Evolutionary conservation across 2,888 invertebrate species (phyloP).

Genomic region (Drosophila buzzatii): DNA sequence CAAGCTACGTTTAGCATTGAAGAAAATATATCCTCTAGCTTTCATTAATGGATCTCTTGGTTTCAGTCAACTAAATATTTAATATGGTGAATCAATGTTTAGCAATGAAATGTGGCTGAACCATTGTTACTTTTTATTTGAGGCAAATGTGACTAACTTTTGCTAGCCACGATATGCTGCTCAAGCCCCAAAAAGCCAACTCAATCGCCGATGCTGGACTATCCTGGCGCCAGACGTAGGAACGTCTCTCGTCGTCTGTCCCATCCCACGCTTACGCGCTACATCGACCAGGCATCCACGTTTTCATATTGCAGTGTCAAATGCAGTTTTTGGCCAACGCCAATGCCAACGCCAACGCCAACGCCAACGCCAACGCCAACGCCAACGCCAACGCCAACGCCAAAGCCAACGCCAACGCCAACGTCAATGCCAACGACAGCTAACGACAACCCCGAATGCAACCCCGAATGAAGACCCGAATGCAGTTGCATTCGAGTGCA

Average conservation of each 20-base stretch:
- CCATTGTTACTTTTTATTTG: too few relatives aligned
- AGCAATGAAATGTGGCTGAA: too few relatives aligned
- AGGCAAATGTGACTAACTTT: neutral
- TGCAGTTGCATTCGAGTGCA: conserved; percentile 42
- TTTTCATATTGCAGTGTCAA: conserved; percentile 43
- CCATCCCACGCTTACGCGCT: conserved; percentile 45
- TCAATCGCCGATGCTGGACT: neutral
- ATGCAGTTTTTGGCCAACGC: conserved; percentile 48
- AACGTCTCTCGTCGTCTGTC: too few relatives aligned
- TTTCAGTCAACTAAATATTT: too few relatives aligned
- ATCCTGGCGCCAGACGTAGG: neutral
- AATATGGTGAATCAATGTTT: too few relatives aligned
- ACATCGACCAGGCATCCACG: neutral
- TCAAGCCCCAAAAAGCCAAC: neutral
- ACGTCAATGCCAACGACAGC: conserved; percentile 17
- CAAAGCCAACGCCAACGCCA: conserved; percentile 5
- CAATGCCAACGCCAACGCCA: conserved; percentile 17
- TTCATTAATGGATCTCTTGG: too few relatives aligned
- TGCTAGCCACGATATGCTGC: neutral
- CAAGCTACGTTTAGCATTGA: too few relatives aligned
- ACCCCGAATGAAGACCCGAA: conserved; percentile 15
- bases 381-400: conserved; percentile 14
- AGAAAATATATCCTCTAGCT: too few relatives aligned
- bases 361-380: conserved; percentile 17
- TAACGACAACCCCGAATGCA: conserved; percentile 5